A percentile compares a stretch with the other conserved stretches of the same genome.
These are phyloP conservation scores for Percopsis omiscomaycus DNA, from an alignment of 2,797 vertebrate species.

Conservation along the genomic window DNA sequence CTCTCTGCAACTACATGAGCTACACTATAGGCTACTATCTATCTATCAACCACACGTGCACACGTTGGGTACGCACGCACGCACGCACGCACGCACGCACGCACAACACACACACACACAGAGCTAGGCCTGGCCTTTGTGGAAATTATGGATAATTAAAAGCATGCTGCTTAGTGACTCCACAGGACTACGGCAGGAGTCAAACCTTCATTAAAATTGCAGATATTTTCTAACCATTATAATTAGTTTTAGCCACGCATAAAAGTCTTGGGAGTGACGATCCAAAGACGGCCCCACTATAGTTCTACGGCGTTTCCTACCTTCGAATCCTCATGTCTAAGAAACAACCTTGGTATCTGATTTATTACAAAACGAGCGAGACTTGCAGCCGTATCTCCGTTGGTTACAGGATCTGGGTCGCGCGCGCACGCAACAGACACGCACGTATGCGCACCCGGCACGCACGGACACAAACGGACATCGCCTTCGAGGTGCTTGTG, in stretches of 20 bases:
- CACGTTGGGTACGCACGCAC: not conserved
- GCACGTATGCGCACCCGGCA: slow-evolving; percentile 19
- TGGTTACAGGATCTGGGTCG: slow-evolving; percentile 53
- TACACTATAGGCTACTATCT: too few relatives aligned
- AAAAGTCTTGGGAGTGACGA: not conserved
- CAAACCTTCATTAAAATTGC: slow-evolving; percentile 53
- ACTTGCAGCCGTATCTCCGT: slow-evolving; percentile 27
- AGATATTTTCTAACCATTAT: slow-evolving; percentile 28
- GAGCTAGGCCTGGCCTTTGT: slow-evolving; percentile 4
- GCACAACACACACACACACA: slow-evolving; percentile 8
- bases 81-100: slow-evolving; percentile 6
- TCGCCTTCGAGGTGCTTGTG: slow-evolving; percentile 72
- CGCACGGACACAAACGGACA: slow-evolving; percentile 30
- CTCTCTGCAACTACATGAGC: slow-evolving; percentile 51
- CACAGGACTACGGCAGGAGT: slow-evolving; percentile 46
- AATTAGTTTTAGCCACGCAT: slow-evolving; percentile 13
- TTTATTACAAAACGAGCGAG: slow-evolving; percentile 3
- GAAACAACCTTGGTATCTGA: slow-evolving; percentile 38
- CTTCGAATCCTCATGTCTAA: slow-evolving; percentile 13
- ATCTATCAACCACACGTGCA: not conserved
- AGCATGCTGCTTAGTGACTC: slow-evolving; percentile 44
- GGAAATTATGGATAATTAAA: slow-evolving; percentile 60
- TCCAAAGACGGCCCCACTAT: not conserved
- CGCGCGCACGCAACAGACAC: slow-evolving; percentile 5
- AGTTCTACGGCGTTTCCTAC: too few relatives aligned